Evolutionary conservation across 1,140 invertebrate species (phyloP).

Genomic region (Anastatus disparis): DNA sequence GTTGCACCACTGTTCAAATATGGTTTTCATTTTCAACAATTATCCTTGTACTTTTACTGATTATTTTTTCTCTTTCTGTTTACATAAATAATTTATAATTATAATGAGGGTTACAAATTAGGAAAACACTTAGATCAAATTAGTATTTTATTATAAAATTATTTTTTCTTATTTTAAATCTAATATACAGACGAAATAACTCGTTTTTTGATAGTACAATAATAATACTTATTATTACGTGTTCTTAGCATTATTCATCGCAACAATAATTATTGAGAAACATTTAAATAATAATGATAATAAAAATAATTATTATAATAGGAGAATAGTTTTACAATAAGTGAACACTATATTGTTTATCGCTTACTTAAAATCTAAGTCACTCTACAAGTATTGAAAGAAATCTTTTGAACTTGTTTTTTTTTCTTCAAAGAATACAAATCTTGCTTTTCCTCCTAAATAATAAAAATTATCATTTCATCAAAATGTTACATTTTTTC

Average conservation of each 20-base stretch:
- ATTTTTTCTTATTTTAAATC: conserved; percentile 41
- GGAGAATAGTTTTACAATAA: conserved; percentile 38
- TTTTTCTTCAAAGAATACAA: conserved; percentile 26
- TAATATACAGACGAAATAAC: conserved; percentile 42
- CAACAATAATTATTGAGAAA: conserved; percentile 41
- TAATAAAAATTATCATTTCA: too few species aligned
- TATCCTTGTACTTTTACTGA: background rate
- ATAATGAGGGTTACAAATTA: conserved; percentile 4
- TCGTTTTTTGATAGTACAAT: conserved; percentile 37
- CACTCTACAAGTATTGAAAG: conserved; percentile 27
- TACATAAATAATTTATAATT: background rate
- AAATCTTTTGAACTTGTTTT: conserved; percentile 22
- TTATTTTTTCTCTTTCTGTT: background rate
- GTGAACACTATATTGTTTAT: conserved; percentile 38
- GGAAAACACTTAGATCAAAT: conserved; percentile 36
- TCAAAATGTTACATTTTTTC: too few species aligned
- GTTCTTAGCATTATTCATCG: conserved; percentile 38
- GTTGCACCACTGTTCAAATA: conserved; percentile 37
- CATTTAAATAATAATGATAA: conserved; percentile 38
- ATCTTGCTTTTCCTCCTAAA: conserved; percentile 1
- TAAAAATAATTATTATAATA: too few species aligned
- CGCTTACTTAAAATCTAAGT: conserved; percentile 31
- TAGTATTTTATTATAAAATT: conserved; percentile 43
- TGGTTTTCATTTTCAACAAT: conserved; percentile 1
- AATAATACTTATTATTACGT: conserved; percentile 43